phyloP scores from a whole-genome alignment of 2,797 vertebrate species.

The Acanthurus tractus region DNA sequence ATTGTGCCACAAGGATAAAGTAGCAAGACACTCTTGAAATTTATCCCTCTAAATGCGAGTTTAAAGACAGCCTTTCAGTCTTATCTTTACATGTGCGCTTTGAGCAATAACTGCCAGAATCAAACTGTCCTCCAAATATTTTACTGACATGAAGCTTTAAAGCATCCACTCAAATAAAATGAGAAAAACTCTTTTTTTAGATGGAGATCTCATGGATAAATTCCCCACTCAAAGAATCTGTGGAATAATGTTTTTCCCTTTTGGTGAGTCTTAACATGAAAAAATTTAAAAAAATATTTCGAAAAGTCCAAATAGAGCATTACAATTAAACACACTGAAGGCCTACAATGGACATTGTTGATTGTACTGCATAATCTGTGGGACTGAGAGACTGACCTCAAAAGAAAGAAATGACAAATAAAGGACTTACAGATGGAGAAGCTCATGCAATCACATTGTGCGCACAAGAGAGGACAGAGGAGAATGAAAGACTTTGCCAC shows the following conservation, averaged over 20 bases:
- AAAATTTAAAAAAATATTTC: not conserved
- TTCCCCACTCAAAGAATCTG: slow-evolving; percentile 14
- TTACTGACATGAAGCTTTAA: not conserved
- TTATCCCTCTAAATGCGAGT: not conserved
- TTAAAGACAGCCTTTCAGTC: not conserved
- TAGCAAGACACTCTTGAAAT: not conserved
- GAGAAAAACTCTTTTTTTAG: slow-evolving; percentile 3
- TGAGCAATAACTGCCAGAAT: slow-evolving; percentile 7
- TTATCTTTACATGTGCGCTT: not conserved
- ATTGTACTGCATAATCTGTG: slow-evolving; percentile 29
- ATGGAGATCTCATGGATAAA: not conserved
- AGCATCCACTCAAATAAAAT: slow-evolving; percentile 7
- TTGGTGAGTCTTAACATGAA: slow-evolving; percentile 3
- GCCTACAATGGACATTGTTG: not conserved
- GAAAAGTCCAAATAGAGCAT: not conserved
- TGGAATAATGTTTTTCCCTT: slow-evolving; percentile 15
- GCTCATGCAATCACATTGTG: slow-evolving; percentile 13
- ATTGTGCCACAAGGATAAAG: not conserved
- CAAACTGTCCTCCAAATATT: not conserved
- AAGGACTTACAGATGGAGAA: slow-evolving; percentile 37
- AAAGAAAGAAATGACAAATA: slow-evolving; percentile 25
- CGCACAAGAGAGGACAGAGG: slow-evolving; percentile 7
- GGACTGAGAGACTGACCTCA: slow-evolving; percentile 6
- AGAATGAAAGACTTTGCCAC: not conserved
- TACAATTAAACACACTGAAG: slow-evolving; percentile 25